Evolutionary conservation across 2,797 vertebrate species (phyloP), one percentile per base, ranked within the genome.

Genomic region (Crax fasciolata): DNA sequence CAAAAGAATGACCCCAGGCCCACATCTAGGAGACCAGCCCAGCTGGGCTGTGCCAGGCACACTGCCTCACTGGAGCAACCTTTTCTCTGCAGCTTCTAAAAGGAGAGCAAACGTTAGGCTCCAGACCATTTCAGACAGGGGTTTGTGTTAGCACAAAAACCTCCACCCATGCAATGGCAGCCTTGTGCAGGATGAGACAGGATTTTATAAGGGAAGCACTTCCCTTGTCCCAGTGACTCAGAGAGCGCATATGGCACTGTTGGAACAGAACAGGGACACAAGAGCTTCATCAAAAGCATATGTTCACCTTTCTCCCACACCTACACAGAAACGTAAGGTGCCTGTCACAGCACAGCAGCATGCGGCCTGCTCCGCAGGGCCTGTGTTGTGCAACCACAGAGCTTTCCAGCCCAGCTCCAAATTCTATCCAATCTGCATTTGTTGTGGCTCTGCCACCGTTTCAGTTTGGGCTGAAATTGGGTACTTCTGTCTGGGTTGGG

Each of bases 281-380:
- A 78, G 92, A 94, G 43, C 94, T 87, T 77, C 80, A 91, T 77
- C 81, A 90, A 82, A 91, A 96, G 20, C 94, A 92, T 96, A 95
- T 96, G 94, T 89, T 96, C 91, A 95, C 94, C 96, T 96, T 96
- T 95, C 84, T 93, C 82, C 81, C 84, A 61, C 3, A 9, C 93
- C 93, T 79, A 93, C 91, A 0, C 49, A 89, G 65, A 82, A 94
- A 41, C 9, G 1, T 55, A 93, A 96, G 92, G 90, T 82, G 67
- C 67, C 43, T 46, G 0, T 94, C 89, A 73, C 74, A 5, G 1
- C 80, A 63, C 41, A 12, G 82, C 55, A 72, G 65, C 61, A 17
- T 7, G 52, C 5, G 4, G 44, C 30, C 90, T 90, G 80, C 74
- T 79, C 54, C 18, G 46, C 39, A 7, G 66, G 27, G 6, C 28